These are phyloP conservation scores for Poecilia picta DNA, from an alignment of 2,797 vertebrate genomes.

Conservation along the genomic window DNA sequence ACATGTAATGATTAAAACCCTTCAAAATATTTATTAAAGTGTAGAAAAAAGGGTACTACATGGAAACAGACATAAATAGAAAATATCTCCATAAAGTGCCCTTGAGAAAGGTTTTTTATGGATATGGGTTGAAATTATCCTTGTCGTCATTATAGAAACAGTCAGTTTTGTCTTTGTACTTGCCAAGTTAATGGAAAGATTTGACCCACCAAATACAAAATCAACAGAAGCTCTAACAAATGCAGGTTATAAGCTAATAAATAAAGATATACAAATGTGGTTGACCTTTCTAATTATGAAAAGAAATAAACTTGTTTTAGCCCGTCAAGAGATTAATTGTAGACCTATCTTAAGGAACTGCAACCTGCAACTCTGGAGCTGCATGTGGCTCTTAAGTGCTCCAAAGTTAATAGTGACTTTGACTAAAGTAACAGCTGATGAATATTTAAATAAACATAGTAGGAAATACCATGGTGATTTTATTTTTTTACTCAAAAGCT, in stretches of 20 bases:
- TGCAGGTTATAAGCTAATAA: not conserved
- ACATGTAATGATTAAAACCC: not conserved
- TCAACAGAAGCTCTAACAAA: not conserved
- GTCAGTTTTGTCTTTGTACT: not conserved
- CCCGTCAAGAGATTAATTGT: not conserved
- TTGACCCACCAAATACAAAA: not conserved
- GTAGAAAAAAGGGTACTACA: not conserved
- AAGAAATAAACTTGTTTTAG: not conserved
- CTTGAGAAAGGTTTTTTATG: not conserved
- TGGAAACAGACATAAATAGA: not conserved
- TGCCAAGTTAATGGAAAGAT: not conserved
- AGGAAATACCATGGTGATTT: not conserved
- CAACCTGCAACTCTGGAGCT: not conserved
- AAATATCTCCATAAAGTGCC: not conserved
- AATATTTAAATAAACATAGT: not conserved
- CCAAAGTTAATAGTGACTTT: not conserved
- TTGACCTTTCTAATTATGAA: not conserved
- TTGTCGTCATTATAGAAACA: not conserved
- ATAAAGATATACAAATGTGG: not conserved
- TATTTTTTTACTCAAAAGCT: not conserved
- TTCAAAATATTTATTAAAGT: not conserved
- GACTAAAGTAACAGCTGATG: not conserved
- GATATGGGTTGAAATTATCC: not conserved
- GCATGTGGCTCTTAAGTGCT: not conserved
- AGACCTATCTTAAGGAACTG: not conserved